phyloP scores from a whole-genome alignment of 1,140 invertebrate genomes.

The Venturia canescens region DNA sequence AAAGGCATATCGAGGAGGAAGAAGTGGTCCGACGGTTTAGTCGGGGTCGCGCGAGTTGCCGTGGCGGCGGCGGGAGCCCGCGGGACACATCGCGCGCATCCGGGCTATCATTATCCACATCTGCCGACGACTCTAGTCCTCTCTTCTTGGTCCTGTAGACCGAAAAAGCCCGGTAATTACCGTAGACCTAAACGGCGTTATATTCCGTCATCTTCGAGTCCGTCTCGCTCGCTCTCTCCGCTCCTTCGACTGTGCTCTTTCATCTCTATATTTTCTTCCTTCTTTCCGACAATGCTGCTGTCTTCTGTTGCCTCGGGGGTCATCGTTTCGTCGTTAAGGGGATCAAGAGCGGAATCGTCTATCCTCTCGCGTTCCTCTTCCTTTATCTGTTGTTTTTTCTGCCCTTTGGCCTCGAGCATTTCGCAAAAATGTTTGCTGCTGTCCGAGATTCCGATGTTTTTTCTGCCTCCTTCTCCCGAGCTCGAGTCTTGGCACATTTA shows the following conservation, averaged over 20 bases:
- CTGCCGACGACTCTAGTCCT: constrained; percentile 58
- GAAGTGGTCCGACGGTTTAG: constrained; percentile 54
- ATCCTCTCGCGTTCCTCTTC: constrained; percentile 6
- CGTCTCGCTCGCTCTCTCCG: constrained; percentile 50
- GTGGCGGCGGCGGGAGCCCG: constrained; percentile 40
- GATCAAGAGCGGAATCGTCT: not conserved
- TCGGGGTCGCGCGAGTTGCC: constrained; percentile 43
- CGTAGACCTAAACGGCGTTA: constrained; percentile 60
- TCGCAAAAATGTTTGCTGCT: not conserved
- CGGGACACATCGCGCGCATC: constrained; percentile 66
- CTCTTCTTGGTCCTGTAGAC: constrained; percentile 52
- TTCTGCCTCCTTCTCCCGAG: not conserved
- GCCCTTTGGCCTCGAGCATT: not conserved
- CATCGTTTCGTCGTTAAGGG: constrained; percentile 65
- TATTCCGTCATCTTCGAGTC: constrained; percentile 66
- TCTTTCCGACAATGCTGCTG: constrained; percentile 51
- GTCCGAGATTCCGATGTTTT: constrained; percentile 2
- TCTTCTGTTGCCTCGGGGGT: constrained; percentile 45
- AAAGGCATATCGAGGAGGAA: constrained; percentile 4
- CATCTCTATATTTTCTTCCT: constrained; percentile 1
- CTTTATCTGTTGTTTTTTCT: not conserved
- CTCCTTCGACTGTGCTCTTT: constrained; percentile 43
- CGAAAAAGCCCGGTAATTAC: constrained; percentile 64
- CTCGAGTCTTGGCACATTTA: not conserved
- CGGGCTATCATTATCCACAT: constrained; percentile 70